Percentiles rank a stretch among this genome's conserved stretches.
Evolutionary conservation across 2,113 vertebrate genomes (phyloP).

Genomic region (Aptenodytes forsteri): DNA sequence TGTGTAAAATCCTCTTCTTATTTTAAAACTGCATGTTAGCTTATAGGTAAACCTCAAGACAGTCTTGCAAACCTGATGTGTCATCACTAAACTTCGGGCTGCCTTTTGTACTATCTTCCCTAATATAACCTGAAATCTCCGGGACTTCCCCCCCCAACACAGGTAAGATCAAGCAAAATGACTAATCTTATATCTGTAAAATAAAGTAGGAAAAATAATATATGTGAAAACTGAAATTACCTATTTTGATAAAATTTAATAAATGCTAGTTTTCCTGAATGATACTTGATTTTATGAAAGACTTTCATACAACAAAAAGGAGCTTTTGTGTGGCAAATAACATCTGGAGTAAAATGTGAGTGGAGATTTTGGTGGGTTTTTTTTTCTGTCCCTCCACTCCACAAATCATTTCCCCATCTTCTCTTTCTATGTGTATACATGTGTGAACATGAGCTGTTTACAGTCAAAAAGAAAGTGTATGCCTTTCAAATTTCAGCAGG

Average conservation of each 20-base stretch:
- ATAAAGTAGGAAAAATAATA: background rate
- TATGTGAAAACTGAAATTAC: fast-evolving
- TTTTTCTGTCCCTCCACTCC: background rate
- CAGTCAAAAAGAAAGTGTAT: background rate
- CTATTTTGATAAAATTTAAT: background rate
- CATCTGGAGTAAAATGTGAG: background rate
- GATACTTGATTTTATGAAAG: background rate
- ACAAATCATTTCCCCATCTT: background rate
- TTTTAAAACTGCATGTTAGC: background rate
- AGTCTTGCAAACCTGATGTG: background rate
- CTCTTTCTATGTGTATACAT: background rate
- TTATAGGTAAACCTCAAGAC: background rate
- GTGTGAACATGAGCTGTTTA: background rate
- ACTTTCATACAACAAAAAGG: background rate
- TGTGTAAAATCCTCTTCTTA: background rate
- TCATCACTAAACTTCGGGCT: background rate
- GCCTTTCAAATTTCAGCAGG: background rate
- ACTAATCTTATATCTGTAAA: background rate
- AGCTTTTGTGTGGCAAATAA: background rate
- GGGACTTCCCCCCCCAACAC: background rate
- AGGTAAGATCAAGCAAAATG: background rate
- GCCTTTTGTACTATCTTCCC: background rate
- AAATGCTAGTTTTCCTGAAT: background rate
- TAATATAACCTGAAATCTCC: background rate
- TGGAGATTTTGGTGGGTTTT: fast-evolving